These are phyloP conservation scores for Indicator maculatus DNA, from an alignment of 2,113 vertebrate genomes.

Conservation along the genomic window DNA sequence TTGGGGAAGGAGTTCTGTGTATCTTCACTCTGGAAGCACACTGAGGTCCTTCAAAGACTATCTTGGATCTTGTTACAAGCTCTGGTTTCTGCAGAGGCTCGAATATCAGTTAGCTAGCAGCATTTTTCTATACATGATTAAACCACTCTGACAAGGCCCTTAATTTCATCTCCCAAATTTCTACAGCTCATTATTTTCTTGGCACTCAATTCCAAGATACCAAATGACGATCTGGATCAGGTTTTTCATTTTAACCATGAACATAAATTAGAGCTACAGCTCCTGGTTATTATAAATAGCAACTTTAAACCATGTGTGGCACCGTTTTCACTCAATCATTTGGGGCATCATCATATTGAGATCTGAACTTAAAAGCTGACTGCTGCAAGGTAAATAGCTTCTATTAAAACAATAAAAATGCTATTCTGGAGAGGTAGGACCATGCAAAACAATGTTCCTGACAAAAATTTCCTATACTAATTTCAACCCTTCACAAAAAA, in stretches of 20 bases:
- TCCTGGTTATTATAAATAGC: conserved; percentile 29
- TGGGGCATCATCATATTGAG: background rate
- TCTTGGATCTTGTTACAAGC: conserved; percentile 7
- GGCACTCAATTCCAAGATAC: background rate
- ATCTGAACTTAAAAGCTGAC: background rate
- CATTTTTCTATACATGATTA: conserved; percentile 16
- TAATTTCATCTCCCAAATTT: conserved; percentile 37
- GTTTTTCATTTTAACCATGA: conserved; percentile 36
- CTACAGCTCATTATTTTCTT: conserved; percentile 57
- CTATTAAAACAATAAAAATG: background rate
- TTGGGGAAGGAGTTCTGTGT: background rate
- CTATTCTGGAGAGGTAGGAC: background rate
- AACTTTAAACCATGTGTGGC: conserved; percentile 17
- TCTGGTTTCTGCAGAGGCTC: conserved; percentile 51
- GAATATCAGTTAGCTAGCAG: background rate
- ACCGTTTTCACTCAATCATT: background rate
- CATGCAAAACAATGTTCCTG: background rate
- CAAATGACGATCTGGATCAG: background rate
- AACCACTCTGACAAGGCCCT: conserved; percentile 36
- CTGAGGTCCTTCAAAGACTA: conserved; percentile 1
- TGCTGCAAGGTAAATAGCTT: conserved; percentile 4
- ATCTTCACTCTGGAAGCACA: background rate
- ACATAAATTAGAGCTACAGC: conserved; percentile 2
- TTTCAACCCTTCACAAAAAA: background rate
- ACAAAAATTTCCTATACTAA: background rate